phyloP scores from a whole-genome alignment of 2,888 invertebrate species.

The Miltochrista miniata region DNA sequence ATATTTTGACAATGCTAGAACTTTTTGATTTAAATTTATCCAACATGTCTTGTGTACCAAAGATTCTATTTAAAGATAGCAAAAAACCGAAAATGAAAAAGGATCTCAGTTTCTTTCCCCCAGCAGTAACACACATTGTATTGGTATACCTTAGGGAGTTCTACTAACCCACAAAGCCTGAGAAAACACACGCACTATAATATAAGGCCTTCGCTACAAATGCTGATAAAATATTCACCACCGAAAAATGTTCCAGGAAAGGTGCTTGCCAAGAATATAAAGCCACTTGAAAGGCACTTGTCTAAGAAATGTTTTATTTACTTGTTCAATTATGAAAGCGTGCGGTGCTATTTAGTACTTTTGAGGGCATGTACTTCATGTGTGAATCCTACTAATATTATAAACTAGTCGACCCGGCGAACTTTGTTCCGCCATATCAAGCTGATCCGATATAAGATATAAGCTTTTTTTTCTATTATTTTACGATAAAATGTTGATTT shows the following conservation, averaged over 20 bases:
- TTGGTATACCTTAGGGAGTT: constrained; percentile 19
- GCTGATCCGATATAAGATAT: too few relatives aligned
- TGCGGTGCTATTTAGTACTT: too few relatives aligned
- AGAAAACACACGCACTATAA: constrained; percentile 5
- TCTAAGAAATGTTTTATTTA: background rate
- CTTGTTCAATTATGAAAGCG: background rate
- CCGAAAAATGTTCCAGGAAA: constrained; percentile 25
- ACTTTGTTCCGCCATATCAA: too few relatives aligned
- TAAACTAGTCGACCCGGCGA: too few relatives aligned
- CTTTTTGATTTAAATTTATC: too few relatives aligned
- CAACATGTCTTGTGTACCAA: too few relatives aligned
- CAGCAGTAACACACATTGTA: constrained; percentile 4
- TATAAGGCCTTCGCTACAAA: constrained; percentile 12
- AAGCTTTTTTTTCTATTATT: too few relatives aligned
- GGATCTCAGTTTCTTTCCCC: background rate
- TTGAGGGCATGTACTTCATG: too few relatives aligned
- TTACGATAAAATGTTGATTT: too few relatives aligned
- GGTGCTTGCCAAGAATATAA: background rate
- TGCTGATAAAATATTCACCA: constrained; percentile 33
- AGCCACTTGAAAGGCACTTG: constrained; percentile 1
- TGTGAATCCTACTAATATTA: too few relatives aligned
- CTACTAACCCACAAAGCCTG: constrained; percentile 18
- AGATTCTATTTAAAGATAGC: too few relatives aligned
- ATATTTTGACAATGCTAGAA: too few relatives aligned
- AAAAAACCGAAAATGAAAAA: background rate